Evolutionary conservation across 2,888 invertebrate species (phyloP).

Genomic region (Lymantria dispar): DNA sequence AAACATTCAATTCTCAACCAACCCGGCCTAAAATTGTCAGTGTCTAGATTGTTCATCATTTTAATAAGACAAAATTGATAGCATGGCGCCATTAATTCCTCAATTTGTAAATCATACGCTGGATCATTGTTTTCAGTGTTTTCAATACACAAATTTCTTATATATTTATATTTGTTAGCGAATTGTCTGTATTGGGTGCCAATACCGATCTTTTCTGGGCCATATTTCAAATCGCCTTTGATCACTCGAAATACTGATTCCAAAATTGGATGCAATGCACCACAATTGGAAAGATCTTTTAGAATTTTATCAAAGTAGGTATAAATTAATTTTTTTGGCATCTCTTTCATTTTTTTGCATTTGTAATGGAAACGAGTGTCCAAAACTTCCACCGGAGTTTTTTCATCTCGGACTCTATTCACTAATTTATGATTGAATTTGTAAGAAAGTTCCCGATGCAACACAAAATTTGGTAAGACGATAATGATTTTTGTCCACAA

Average conservation of each 20-base stretch:
- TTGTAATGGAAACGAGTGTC: neutral
- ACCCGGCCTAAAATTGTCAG: neutral
- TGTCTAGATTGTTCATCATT: neutral
- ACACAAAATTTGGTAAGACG: conserved; percentile 7
- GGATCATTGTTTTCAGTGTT: conserved; percentile 7
- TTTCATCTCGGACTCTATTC: conserved; percentile 13
- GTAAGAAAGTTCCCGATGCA: conserved; percentile 8
- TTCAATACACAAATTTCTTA: conserved; percentile 46
- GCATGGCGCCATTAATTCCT: conserved; percentile 46
- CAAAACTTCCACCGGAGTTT: neutral
- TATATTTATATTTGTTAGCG: conserved; percentile 44
- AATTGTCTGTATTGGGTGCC: conserved; percentile 27
- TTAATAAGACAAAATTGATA: conserved; percentile 28
- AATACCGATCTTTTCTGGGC: conserved; percentile 8
- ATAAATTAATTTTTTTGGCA: neutral
- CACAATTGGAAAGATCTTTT: neutral
- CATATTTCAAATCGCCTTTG: conserved; percentile 24
- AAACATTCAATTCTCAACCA: conserved; percentile 48
- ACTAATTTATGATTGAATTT: conserved; percentile 17
- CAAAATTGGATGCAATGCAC: neutral
- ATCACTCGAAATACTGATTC: conserved; percentile 22
- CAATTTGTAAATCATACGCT: conserved; percentile 49
- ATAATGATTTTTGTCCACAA: conserved; percentile 18
- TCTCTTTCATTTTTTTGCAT: neutral
- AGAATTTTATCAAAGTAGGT: neutral